These are phyloP conservation scores for Bufo gargarizans DNA, from an alignment of 2,113 vertebrate species.

Conservation along the genomic window DNA sequence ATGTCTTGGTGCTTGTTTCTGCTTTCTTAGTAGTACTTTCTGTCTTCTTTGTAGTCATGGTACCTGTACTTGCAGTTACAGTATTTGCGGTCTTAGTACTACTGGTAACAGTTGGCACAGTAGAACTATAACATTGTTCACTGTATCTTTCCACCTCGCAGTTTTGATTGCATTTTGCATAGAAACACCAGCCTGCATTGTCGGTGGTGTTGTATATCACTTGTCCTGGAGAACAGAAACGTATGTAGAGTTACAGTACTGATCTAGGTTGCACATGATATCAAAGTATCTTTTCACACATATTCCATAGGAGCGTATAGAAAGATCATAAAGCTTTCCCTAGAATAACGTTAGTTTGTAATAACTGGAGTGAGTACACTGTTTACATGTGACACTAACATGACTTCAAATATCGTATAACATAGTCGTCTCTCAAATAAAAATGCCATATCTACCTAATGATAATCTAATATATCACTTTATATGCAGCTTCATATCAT, in stretches of 20 bases:
- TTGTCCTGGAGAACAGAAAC: not conserved
- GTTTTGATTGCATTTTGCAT: slow-evolving; percentile 28
- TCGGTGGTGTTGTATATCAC: slow-evolving; percentile 43
- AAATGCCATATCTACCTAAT: not conserved
- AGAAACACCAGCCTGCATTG: slow-evolving; percentile 52
- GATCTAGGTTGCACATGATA: not conserved
- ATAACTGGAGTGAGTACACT: no score
- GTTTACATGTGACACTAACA: no score
- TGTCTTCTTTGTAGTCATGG: not conserved
- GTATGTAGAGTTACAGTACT: not conserved
- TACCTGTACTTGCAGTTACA: not conserved
- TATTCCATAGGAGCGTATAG: not conserved
- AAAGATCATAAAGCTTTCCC: not conserved
- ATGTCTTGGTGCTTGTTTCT: slow-evolving; percentile 21
- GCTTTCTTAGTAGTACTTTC: not conserved
- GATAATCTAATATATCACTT: not conserved
- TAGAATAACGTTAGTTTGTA: not conserved
- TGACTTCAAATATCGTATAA: no score
- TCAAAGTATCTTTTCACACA: not conserved
- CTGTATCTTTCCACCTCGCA: slow-evolving; percentile 41
- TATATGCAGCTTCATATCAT: not conserved
- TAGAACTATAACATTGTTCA: slow-evolving; percentile 25
- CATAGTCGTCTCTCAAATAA: no score
- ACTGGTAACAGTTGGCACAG: not conserved
- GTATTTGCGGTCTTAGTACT: slow-evolving; percentile 25